Evolutionary conservation across 1,140 invertebrate species (phyloP).

Genomic region (Grapholita molesta): DNA sequence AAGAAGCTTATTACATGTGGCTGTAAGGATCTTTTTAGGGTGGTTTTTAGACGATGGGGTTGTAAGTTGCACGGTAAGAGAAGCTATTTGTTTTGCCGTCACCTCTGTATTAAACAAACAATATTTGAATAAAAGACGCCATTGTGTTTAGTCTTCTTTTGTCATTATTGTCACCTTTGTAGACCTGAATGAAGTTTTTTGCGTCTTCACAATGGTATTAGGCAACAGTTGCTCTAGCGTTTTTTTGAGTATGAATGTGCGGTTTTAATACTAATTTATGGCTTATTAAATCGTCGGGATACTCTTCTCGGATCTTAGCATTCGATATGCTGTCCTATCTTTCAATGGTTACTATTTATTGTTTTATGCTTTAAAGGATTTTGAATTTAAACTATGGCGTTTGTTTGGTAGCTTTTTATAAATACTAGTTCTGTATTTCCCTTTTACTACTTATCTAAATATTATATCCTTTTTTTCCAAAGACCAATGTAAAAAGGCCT

Average conservation of each 20-base stretch:
- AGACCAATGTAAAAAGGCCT: too few species aligned
- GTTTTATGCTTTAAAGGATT: neutral
- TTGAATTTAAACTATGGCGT: neutral
- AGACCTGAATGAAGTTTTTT: slow-evolving; percentile 34
- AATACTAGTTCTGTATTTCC: too few species aligned
- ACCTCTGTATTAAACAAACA: slow-evolving; percentile 72
- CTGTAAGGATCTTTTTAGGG: slow-evolving; percentile 23
- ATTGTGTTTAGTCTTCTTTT: slow-evolving; percentile 65
- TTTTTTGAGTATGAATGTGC: slow-evolving; percentile 8
- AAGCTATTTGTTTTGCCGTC: slow-evolving; percentile 69
- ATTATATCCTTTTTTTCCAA: too few species aligned
- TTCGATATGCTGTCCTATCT: neutral
- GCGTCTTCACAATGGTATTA: slow-evolving; percentile 13
- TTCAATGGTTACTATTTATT: neutral
- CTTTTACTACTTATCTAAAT: too few species aligned
- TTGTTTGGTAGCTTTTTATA: neutral
- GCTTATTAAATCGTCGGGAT: neutral
- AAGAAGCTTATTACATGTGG: slow-evolving; percentile 5
- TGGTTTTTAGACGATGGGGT: slow-evolving; percentile 52
- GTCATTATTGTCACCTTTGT: slow-evolving; percentile 70
- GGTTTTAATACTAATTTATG: slow-evolving; percentile 18
- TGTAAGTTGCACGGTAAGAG: slow-evolving; percentile 34
- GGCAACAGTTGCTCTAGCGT: slow-evolving; percentile 12
- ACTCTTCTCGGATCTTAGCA: neutral
- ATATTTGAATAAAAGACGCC: slow-evolving; percentile 62